Base-by-base conservation (phyloP, 1,140 invertebrate genomes). In the Leptopilina boulardi region DNA sequence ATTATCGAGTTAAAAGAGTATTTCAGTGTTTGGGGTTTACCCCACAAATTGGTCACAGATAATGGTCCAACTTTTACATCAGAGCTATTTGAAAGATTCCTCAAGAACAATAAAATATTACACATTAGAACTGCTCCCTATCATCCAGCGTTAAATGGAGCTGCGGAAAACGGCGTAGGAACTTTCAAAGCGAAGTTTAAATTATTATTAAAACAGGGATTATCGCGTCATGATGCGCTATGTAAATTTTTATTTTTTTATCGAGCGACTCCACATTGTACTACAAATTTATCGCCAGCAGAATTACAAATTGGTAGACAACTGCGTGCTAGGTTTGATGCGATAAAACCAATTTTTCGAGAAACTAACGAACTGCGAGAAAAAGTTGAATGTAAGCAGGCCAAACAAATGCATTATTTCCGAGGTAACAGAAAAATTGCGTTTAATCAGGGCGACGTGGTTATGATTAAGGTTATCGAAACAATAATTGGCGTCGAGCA, bases 121-220 rank as follows among this genome's bases (percentile, higher is more conserved):
- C 70, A 71, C 13, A 73, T 80, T 9, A 74, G 54, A 42, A 80
- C 78, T 15, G 56, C 85, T 18, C 76, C 81, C 1, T 83, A 85
- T 41, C 83, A 84, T 54, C 81, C 83, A 21, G 70, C 81, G 2
- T 73, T 75, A 5, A 84, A 84, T 70, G 80, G 83, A 11, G 80
- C 78, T 18, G 82, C 82, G 8, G 80, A 82, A 75, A 83, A 83
- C 26, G 30, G 59, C 18, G 80, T 80, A 2, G 71, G 66, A 19
- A 75, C 77, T 10, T 82, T 82, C 23, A 82, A 82, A 42, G 21
- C 38, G 1, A 82, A 82, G 86, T 87, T 87, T 86, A 87, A 56
- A 79, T 75, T 42, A 84, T 80, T 70, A 73, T 87, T 80, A 85
- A 87, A 78, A 79, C 82, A 77, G 70, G 82, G 66, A 71, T 80